Base-by-base conservation (phyloP, 2,113 vertebrate species). In the Procavia capensis region DNA sequence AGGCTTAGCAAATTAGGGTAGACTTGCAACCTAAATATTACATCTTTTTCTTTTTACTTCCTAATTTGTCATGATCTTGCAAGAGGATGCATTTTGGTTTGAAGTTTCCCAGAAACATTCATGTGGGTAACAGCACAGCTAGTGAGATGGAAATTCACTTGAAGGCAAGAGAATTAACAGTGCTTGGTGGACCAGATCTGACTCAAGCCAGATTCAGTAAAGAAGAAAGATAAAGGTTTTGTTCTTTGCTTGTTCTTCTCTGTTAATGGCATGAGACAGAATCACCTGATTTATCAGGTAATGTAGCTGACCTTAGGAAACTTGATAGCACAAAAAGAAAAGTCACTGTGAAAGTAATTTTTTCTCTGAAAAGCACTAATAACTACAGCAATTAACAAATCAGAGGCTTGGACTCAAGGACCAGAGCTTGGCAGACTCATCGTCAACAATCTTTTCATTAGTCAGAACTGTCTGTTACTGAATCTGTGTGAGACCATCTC, bases 241-340 rank as follows among this genome's bases (percentile, higher is more conserved):
- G 63, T 96, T 97, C 94, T 97, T 88, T 83, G 45, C 92, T 91
- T 2, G 57, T 86, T 97, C 76, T 2, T 97, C 95, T 92, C 86
- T 82, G 47, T 94, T 97, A 98, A 98, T 97, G 50, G 43, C 59
- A 41, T 11, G 91, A 97, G 98, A 98, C 97, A 97, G 85, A 83
- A 88, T 95, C 95, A 91, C 92, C 93, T 96, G 97, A 94, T 90
- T 95, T 98, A 97, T 96, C 96, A 95, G 91, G 93, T 17, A 31
- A 43, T 2, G 2, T 0, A 95, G 86, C 93, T 83, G 88, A 91
- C 95, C 86, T 72, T 54, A 87, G 57, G 66, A 88, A 94, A 93
- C 96, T 68, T 95, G 94, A 88, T 96, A 80, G 92, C 39, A 90
- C 92, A 75, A 95, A 97, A 95, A 89, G 57, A 0, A 0, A 22